Evolutionary conservation across 2,888 invertebrate genomes (phyloP), one percentile per base, ranked within the genome.

Genomic region (Dicyrtomina minuta): DNA sequence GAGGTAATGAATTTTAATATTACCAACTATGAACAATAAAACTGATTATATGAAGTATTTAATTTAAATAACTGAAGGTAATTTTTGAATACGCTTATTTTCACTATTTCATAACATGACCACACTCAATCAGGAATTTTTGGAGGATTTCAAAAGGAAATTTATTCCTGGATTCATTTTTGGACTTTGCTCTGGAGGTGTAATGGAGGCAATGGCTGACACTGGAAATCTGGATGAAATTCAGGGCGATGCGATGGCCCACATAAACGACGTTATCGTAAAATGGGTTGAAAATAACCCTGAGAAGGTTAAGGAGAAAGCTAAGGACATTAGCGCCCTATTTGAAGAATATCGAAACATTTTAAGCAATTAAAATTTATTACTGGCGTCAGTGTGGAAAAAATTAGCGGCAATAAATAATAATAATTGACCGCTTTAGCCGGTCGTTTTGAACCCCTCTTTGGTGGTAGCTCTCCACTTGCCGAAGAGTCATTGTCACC

Each of bases 241-340:
- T 15, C 10, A 8, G 10, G 60, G 22, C 1, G 22, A 60, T 43
- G 10, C 22, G 20, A 20, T 60, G 1, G 44, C n/a, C 5, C 20
- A 27, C 22, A 43, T 60, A 22, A 22, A 15, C 4, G 43, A 41
- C 1, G 24, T 15, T 2, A 17, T 22, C 1, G 4, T 15, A 10
- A 60, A 22, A 20, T 60, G 43, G 60, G 6, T 43, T 12, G 15
- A 60, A n/a, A 43, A 43, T 41, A 43, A 60, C 15, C 60, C 60
- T 13, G 20, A 60, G 2, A 1, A 15, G 15, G 20, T 20, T 6
- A 8, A 43, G 12, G 8, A 2, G n/a, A 39, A 13, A 10, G 43
- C 41, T 20, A 4, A 24, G 12, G 41, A 39, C 1, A 33, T 59
- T 13, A 8, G 17, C 8, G 6, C 6, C 6, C 15, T 59, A 17